phyloP scores from a whole-genome alignment of 2,888 invertebrate genomes.

The Neoitamus cyanurus region DNA sequence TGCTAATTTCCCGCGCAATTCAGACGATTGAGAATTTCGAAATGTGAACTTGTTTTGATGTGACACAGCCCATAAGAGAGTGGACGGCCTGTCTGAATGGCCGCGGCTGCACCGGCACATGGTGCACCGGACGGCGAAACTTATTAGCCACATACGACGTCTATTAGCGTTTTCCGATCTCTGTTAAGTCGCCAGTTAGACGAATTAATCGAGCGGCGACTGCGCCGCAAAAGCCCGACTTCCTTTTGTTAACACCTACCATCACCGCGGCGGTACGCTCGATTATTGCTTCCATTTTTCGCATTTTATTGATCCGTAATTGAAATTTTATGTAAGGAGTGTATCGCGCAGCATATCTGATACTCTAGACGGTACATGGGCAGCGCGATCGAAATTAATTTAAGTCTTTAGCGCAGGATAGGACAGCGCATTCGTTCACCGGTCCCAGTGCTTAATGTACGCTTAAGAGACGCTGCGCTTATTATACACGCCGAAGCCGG shows the following conservation, averaged over 20 bases:
- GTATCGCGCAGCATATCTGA: background rate
- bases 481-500: background rate
- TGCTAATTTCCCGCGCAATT: background rate
- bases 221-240: background rate
- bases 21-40: background rate
- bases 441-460: constrained; percentile 10
- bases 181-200: background rate
- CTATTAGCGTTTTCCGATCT: background rate
- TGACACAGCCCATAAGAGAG: background rate
- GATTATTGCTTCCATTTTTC: constrained; percentile 33
- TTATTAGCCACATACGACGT: background rate
- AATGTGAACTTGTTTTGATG: constrained; percentile 2
- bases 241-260: constrained; percentile 23
- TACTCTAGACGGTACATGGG: constrained; percentile 21
- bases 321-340: constrained; percentile 44
- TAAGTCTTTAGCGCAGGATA: constrained; percentile 29
- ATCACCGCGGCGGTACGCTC: background rate
- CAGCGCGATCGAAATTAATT: constrained; percentile 42
- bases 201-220: constrained; percentile 21
- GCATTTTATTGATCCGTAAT: constrained; percentile 43
- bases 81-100: background rate
- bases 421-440: constrained; percentile 18
- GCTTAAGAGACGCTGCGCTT: constrained; percentile 3
- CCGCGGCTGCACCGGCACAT: background rate
- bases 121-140: background rate